phyloP scores from a whole-genome alignment of 2,888 invertebrate species.

The Drosophila histrio region DNA sequence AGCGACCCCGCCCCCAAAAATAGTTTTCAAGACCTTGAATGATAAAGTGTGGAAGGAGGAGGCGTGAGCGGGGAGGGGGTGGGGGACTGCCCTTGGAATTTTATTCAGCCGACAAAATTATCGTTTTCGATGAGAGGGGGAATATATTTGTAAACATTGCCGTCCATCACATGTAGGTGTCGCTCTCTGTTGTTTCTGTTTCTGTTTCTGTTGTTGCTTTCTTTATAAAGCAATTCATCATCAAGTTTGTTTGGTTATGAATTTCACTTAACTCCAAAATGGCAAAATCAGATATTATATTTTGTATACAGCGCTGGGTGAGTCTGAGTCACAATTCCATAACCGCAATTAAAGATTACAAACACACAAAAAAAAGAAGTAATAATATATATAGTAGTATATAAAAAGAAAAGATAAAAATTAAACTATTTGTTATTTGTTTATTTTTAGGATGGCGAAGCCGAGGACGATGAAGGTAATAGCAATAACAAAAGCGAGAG shows the following conservation, averaged over 20 bases:
- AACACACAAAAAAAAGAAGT: neutral
- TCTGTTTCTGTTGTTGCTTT: constrained; percentile 15
- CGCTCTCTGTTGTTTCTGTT: constrained; percentile 6
- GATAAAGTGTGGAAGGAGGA: neutral
- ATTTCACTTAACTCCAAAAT: constrained; percentile 46
- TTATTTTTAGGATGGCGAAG: constrained; percentile 80
- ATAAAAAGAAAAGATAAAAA: neutral
- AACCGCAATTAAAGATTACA: constrained; percentile 3
- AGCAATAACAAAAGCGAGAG: constrained; percentile 78
- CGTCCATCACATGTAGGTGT: constrained; percentile 37
- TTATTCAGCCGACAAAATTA: constrained; percentile 49
- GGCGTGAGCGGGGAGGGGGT: neutral
- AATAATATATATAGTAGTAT: too few species aligned
- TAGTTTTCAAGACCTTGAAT: constrained; percentile 65
- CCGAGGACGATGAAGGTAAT: constrained; percentile 83
- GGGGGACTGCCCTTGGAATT: constrained; percentile 60
- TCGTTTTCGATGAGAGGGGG: constrained; percentile 18
- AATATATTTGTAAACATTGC: constrained; percentile 45
- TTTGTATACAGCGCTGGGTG: constrained; percentile 46
- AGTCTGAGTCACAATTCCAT: constrained; percentile 21
- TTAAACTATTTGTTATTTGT: neutral
- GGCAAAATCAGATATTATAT: constrained; percentile 44
- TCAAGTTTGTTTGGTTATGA: constrained; percentile 42
- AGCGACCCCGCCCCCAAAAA: constrained; percentile 59
- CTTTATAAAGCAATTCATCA: constrained; percentile 43